Conservation (phyloP, 2,113 vertebrate species). For the Odocoileus hemionus region DNA sequence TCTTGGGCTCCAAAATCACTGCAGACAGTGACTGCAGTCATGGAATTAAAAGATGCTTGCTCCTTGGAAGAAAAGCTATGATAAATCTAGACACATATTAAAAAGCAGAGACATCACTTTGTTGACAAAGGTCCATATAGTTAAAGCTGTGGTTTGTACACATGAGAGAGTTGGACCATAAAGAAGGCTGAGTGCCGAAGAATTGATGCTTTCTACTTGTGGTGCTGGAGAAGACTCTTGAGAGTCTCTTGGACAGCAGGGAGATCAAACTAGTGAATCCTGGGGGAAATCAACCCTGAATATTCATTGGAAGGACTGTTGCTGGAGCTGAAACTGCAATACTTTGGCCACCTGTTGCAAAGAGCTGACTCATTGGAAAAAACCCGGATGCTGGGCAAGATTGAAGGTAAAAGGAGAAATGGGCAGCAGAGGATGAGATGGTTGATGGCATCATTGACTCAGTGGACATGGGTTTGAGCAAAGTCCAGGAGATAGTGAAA, state of each 20-base stretch:
- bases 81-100: background rate
- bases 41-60: background rate
- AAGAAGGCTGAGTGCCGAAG: background rate
- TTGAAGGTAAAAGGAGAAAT: background rate
- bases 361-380: background rate
- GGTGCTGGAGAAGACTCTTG: background rate
- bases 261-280: background rate
- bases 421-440: background rate
- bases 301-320: background rate
- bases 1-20: background rate
- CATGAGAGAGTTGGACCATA: background rate
- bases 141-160: background rate
- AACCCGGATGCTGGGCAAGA: background rate
- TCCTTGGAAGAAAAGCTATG: background rate
- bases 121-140: background rate
- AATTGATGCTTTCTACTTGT: background rate
- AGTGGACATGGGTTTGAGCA: background rate
- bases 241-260: background rate
- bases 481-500: background rate
- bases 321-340: background rate
- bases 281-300: background rate
- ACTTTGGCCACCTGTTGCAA: background rate
- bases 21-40: background rate
- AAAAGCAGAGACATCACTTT: background rate
- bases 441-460: background rate